Evolutionary conservation across 2,797 vertebrate genomes (phyloP).

Genomic region (Myioborus miniatus): DNA sequence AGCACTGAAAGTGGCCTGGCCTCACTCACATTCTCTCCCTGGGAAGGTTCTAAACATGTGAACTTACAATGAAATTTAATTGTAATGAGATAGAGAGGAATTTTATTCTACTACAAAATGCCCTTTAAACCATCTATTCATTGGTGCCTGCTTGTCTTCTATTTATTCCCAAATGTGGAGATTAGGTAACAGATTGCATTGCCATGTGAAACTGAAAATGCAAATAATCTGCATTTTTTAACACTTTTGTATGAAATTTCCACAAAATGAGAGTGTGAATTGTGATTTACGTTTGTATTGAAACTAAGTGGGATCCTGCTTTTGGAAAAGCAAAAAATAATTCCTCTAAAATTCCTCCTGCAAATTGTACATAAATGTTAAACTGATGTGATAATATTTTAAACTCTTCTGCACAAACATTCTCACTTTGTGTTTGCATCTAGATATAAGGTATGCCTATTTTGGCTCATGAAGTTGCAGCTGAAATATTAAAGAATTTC

Average conservation of each 20-base stretch:
- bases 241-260: not conserved
- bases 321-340: not conserved
- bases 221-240: conserved; percentile 23
- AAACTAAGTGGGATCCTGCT: not conserved
- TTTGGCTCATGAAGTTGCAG: not conserved
- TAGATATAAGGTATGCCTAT: not conserved
- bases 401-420: not conserved
- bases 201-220: not conserved
- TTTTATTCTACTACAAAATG: not conserved
- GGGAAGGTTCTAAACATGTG: not conserved
- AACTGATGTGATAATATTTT: not conserved
- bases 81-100: not conserved
- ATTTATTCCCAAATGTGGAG: not conserved
- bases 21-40: not conserved
- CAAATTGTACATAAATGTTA: not conserved
- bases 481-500: not conserved
- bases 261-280: not conserved
- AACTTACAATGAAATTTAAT: not conserved
- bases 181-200: not conserved
- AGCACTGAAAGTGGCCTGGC: not conserved
- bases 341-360: not conserved
- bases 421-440: not conserved
- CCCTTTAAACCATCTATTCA: not conserved
- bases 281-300: not conserved
- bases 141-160: not conserved